phyloP scores from a whole-genome alignment of 2,888 invertebrate species.

The Syritta pipiens region DNA sequence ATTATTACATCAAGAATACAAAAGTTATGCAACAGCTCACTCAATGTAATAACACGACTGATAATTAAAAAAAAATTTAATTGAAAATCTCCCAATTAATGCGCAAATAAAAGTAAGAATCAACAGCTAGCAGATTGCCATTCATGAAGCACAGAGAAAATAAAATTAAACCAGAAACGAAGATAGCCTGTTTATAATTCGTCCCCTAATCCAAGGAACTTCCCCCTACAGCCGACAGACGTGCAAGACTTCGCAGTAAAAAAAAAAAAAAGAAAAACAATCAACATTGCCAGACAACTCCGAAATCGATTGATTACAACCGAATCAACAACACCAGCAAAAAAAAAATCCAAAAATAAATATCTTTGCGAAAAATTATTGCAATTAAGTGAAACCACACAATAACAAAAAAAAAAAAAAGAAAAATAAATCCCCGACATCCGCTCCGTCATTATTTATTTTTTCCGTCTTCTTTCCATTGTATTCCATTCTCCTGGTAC shows the following conservation, averaged over 20 bases:
- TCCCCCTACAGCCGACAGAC: not conserved
- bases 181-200: no score
- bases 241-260: not conserved
- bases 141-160: no score
- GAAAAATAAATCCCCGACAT: slow-evolving; percentile 48
- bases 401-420: no score
- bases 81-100: no score
- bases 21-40: no score
- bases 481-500: slow-evolving; percentile 6
- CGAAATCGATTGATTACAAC: slow-evolving; percentile 27
- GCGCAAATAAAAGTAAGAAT: no score
- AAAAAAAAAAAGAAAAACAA: not conserved
- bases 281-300: slow-evolving; percentile 16
- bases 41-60: no score
- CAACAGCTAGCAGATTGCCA: no score
- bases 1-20: no score
- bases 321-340: slow-evolving; percentile 12
- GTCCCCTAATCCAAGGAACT: not conserved
- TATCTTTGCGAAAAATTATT: slow-evolving; percentile 31
- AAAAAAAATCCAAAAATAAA: slow-evolving; percentile 24
- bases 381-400: slow-evolving; percentile 52
- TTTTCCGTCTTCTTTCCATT: not conserved
- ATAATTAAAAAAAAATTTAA: no score
- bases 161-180: no score
- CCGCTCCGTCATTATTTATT: slow-evolving; percentile 31